Base-by-base conservation (phyloP, 2,113 vertebrate species). In the Nothoprocta perdicaria region DNA sequence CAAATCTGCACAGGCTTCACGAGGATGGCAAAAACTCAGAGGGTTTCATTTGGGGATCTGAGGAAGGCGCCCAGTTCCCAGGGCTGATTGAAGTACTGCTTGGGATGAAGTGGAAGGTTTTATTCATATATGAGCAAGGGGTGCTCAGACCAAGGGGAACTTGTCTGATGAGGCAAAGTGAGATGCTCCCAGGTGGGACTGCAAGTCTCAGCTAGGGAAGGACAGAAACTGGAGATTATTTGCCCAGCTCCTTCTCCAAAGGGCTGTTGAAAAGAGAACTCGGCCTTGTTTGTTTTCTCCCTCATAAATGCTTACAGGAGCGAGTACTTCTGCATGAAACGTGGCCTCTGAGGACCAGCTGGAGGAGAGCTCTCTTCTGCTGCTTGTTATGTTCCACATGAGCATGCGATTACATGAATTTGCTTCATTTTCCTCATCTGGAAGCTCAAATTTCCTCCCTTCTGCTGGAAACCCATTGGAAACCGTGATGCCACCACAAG, bases 391-490 rank as follows among this genome's bases (percentile, higher is more conserved):
- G 15, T 75, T 87, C 76, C 80, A 74, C 2, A 1, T 74, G 61
- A 92, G 46, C 85, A 14, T 78, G 73, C 55, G 73, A 94, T 88
- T 89, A 80, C 73, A 92, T 67, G 22, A 78, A 75, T 65, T 92
- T 80, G 38, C 22, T 92, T 95, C 21, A 1, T 89, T 92, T 60
- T 63, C 88, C 94, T 80, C 72, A 80, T 82, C 50, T 95, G 72
- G 80, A 89, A 94, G 85, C 76, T 77, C 72, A 38, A 80, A 83
- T 95, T 92, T 94, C 65, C 79, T 95, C 76, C 46, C 76, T 90
- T 80, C 68, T 93, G 31, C 67, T 86, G 69, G 79, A 83, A 95
- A 83, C 52, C 61, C 60, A 83, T 57, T 55, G 89, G 93, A 89
- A 94, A 73, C 45, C 55, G 14, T 61, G 75, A 53, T 91, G 60